Evolutionary conservation across 2,888 invertebrate genomes (phyloP), one percentile per base, ranked within the genome.

Genomic region (Agrochola macilenta): DNA sequence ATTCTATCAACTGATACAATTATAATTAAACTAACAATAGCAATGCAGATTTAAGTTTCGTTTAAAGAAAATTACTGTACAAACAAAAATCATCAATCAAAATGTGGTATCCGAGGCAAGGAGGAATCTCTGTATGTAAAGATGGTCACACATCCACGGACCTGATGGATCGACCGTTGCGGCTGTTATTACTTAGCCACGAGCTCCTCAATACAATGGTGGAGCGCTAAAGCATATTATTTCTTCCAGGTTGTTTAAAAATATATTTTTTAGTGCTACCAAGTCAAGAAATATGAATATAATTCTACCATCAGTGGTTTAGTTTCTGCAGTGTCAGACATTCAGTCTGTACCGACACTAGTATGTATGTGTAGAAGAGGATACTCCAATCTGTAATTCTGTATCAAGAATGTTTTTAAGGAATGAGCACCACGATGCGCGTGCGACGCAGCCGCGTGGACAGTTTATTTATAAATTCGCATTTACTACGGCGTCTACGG

Each of bases 391-490:
- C 23, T 12, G 12, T 39, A 66, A 30, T 52, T 54, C 23, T 12
- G 12, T 39, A 61, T 57, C 54, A 57, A 82, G 61, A 76, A 66
- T 81, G 49, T 54, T 66, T 26, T 57, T 49, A 76, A 30, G 30
- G 57, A 66, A 73, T 65, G 12, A 11, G 3, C 26, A 17, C 7
- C 26, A 57, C 43, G 35, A 26, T 26, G 46, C 68, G 70, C 70
- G 49, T 35, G 65, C 65, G 65, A 54, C 58, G 70, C 5, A 17
- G n/a, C 14, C 52, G 61, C 75, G 82, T 84, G 75, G 72, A 12
- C 23, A n/a, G 57, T 70, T 30, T 82, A 82, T 85, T 82, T 74
- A 71, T 85, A 82, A 81, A 60, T 69, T 54, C 61, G 23, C 52
- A 81, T 74, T 80, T 74, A 81, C 81, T 71, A 68, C 54, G 9